These are phyloP conservation scores for Indri indri DNA, from an alignment of 2,113 vertebrate genomes.

Conservation along the genomic window DNA sequence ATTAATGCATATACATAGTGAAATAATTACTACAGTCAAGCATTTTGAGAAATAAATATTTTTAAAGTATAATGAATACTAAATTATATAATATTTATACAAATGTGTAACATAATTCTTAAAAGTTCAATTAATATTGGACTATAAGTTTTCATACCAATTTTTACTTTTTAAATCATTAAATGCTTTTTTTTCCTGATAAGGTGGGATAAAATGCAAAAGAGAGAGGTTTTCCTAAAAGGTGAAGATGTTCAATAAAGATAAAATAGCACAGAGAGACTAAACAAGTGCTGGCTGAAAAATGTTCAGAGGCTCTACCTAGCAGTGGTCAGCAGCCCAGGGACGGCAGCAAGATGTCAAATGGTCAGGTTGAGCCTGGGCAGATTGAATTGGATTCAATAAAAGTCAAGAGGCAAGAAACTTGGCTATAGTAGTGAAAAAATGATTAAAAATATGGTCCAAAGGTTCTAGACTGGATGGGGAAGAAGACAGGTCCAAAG, in stretches of 20 bases:
- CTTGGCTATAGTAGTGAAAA: background rate
- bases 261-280: background rate
- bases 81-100: background rate
- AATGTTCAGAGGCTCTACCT: background rate
- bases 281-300: background rate
- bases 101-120: background rate
- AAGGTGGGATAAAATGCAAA: background rate
- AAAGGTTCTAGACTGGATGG: background rate
- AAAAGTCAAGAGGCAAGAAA: background rate
- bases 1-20: background rate
- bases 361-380: background rate
- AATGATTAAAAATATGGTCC: background rate
- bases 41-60: background rate
- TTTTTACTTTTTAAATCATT: conserved; percentile 21
- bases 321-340: background rate
- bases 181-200: background rate
- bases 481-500: background rate
- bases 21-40: background rate
- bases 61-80: background rate
- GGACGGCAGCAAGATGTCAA: background rate
- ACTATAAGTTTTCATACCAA: background rate
- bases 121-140: conserved; percentile 51
- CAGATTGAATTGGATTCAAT: background rate
- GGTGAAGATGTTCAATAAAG: background rate
- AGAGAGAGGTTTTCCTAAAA: conserved; percentile 5